A percentile compares a stretch with the other conserved stretches of the same genome.
Evolutionary conservation across 2,888 invertebrate species (phyloP).

Genomic region (Ophion obscuratus): DNA sequence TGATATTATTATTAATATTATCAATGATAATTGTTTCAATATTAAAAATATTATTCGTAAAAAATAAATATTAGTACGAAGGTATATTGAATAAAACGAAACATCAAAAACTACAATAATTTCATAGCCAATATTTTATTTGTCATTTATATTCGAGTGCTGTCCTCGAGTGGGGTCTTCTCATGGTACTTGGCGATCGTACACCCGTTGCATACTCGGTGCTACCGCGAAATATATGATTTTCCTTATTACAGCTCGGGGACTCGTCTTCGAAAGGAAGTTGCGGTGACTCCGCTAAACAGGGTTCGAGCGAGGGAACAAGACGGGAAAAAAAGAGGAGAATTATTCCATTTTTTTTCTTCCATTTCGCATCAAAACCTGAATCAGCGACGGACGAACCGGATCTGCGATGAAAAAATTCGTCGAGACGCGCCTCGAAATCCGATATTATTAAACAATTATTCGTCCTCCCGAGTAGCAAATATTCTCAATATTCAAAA

Average conservation of each 20-base stretch:
- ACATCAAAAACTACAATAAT: too few relatives aligned
- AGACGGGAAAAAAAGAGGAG: neutral
- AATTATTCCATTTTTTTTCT: constrained; percentile 9
- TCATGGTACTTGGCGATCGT: neutral
- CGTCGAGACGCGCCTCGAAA: neutral
- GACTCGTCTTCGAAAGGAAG: constrained; percentile 48
- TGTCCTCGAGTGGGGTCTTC: neutral
- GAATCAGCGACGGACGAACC: constrained; percentile 39
- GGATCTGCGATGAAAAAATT: constrained; percentile 32
- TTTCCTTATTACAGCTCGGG: constrained; percentile 42
- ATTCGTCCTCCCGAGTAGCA: neutral
- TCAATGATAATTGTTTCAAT: too few relatives aligned
- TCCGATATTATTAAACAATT: constrained; percentile 8
- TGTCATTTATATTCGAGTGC: neutral
- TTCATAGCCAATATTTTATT: neutral
- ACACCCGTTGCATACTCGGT: constrained; percentile 30
- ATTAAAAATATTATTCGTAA: too few relatives aligned
- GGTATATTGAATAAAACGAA: too few relatives aligned
- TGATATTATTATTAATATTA: too few relatives aligned
- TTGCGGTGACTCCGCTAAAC: constrained; percentile 56
- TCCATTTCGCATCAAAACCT: constrained; percentile 29
- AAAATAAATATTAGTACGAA: too few relatives aligned
- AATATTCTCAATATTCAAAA: neutral
- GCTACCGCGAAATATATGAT: constrained; percentile 32
- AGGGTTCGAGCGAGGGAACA: constrained; percentile 26